Evolutionary conservation across 2,113 vertebrate species (phyloP), one percentile per base, ranked within the genome.

Genomic region (Bujurquina vittata): DNA sequence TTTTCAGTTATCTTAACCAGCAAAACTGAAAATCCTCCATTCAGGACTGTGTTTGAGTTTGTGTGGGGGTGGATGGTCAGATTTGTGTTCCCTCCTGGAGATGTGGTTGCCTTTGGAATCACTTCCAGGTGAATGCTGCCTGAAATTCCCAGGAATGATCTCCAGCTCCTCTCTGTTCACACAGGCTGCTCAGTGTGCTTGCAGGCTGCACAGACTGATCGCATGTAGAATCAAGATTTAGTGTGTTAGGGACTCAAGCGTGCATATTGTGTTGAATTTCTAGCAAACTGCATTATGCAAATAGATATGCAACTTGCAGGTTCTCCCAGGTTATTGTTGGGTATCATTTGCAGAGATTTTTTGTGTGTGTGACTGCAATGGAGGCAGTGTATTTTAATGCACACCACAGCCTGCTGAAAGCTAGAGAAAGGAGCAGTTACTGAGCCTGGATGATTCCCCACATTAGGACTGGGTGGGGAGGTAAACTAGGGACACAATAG

Each of bases 51-150:
- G 57, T 18, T 58, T 52, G 18, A 4, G 22, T 8, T 12, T 54
- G 49, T 40, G 46, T 58, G 74, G 74, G 79, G 37, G 60, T 52
- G 73, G 69, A 59, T 79, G 61, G 57, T 85, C 79, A 33, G 65
- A 88, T 84, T 83, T 79, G 79, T 80, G 72, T 72, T 80, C 83
- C 76, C 81, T 77, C 60, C 46, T 49, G 60, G 81, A 90, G 80
- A 49, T 79, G 56, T 62, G 56, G 76, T 77, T 33, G 79, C 52
- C 52, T 88, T 65, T 81, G 83, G 92, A 90, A 95, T 95, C 90
- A 90, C 87, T 95, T 95, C 94, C 95, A 95, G 93, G 94, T 94
- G 94, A 94, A 74, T 29, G 43, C 73, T 83, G 83, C 65, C 49
- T 73, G 79, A 90, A 81, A 90, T 90, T 94, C 92, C 77, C 80